These are phyloP conservation scores for Athalia circularis DNA, from an alignment of 2,888 invertebrate species.

Conservation along the genomic window DNA sequence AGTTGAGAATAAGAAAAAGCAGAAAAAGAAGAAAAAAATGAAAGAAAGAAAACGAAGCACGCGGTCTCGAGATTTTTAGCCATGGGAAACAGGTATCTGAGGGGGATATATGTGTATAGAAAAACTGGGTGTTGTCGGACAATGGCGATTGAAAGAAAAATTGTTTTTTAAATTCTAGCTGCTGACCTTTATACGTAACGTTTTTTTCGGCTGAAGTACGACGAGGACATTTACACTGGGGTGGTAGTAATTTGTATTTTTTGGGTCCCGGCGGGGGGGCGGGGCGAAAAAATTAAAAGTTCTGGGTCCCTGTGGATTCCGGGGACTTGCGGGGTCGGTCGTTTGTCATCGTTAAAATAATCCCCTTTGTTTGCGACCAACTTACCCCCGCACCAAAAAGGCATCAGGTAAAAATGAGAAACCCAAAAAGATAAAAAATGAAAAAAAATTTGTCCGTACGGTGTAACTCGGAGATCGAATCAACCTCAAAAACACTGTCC, in stretches of 20 bases:
- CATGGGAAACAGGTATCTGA: slow-evolving; percentile 41
- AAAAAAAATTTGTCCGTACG: background rate
- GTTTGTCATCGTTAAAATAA: slow-evolving; percentile 70
- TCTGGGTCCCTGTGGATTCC: slow-evolving; percentile 53
- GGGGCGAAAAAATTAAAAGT: slow-evolving; percentile 66
- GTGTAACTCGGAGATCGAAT: slow-evolving; percentile 43
- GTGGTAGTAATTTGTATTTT: slow-evolving; percentile 66
- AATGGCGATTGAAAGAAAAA: slow-evolving; percentile 61
- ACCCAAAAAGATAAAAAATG: background rate
- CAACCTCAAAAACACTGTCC: slow-evolving; percentile 39
- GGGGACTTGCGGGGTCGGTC: slow-evolving; percentile 52
- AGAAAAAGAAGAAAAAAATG: too few species aligned
- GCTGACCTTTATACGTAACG: slow-evolving; percentile 47
- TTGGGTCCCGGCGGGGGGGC: slow-evolving; percentile 53
- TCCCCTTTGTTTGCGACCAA: slow-evolving; percentile 57
- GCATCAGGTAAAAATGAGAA: slow-evolving; percentile 40
- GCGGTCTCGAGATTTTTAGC: slow-evolving; percentile 36
- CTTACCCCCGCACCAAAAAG: slow-evolving; percentile 32
- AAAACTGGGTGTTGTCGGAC: slow-evolving; percentile 39
- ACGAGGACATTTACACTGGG: slow-evolving; percentile 59
- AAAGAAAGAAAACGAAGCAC: background rate
- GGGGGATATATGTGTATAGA: background rate
- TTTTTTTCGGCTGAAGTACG: slow-evolving; percentile 27
- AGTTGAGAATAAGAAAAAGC: too few species aligned
- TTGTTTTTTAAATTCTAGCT: slow-evolving; percentile 64